These are phyloP conservation scores for Threskiornis aethiopicus DNA, from an alignment of 2,797 vertebrate genomes.

Conservation along the genomic window DNA sequence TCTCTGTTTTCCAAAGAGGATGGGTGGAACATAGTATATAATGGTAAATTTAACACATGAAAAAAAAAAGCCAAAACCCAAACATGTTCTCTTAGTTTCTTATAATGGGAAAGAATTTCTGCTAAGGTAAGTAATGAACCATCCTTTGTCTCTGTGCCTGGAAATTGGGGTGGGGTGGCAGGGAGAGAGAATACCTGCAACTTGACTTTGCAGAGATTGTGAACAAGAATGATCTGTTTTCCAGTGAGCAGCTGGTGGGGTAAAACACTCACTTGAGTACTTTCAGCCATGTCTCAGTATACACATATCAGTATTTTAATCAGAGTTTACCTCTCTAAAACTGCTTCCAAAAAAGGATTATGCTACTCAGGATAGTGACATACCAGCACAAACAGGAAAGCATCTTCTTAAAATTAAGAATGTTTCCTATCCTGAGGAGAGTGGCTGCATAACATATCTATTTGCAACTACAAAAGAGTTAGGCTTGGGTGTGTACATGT, in stretches of 20 bases:
- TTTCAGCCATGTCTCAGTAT: background rate
- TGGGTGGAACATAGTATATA: background rate
- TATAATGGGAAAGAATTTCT: background rate
- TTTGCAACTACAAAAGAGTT: background rate
- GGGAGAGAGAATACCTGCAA: background rate
- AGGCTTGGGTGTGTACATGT: background rate
- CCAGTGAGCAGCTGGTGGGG: background rate
- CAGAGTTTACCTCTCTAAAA: background rate
- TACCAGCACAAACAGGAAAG: background rate
- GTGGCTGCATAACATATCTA: background rate
- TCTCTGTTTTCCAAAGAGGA: background rate
- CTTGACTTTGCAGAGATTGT: background rate
- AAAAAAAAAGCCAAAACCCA: no score
- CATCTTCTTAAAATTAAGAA: background rate
- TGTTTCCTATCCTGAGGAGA: background rate
- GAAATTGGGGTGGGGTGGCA: background rate
- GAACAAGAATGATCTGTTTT: background rate
- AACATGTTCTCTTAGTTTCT: background rate
- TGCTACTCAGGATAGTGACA: background rate
- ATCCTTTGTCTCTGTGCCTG: background rate
- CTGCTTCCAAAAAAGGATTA: background rate
- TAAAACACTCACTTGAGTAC: background rate
- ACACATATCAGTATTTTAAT: background rate
- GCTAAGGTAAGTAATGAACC: background rate
- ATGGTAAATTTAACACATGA: background rate